phyloP scores from a whole-genome alignment of 1,140 invertebrate species.

The Drosophila pallidifrons region DNA sequence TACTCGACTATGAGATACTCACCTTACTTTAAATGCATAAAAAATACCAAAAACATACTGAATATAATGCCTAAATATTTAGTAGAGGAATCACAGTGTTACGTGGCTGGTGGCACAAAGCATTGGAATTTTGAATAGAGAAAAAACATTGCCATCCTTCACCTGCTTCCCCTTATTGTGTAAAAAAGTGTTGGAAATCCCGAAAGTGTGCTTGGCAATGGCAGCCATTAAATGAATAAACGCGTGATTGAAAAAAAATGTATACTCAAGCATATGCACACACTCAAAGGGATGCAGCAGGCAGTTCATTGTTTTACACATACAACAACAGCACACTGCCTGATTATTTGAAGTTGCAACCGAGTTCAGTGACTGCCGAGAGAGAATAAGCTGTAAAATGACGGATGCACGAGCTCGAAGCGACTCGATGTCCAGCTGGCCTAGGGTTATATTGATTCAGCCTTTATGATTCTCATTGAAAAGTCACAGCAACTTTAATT shows the following conservation, averaged over 20 bases:
- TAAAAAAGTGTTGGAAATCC: constrained; percentile 74
- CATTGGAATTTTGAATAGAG: too few relatives aligned
- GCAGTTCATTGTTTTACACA: constrained; percentile 31
- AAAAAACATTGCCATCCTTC: not conserved
- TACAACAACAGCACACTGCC: not conserved
- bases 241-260: constrained; percentile 78
- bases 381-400: too few relatives aligned
- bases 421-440: too few relatives aligned
- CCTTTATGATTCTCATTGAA: too few relatives aligned
- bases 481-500: too few relatives aligned
- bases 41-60: too few relatives aligned
- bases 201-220: constrained; percentile 70
- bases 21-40: too few relatives aligned
- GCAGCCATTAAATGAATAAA: constrained; percentile 65
- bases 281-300: constrained; percentile 2
- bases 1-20: too few relatives aligned
- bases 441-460: too few relatives aligned
- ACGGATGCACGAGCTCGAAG: too few relatives aligned
- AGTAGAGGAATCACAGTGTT: too few relatives aligned
- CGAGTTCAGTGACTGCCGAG: constrained; percentile 69
- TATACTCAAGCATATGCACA: constrained; percentile 26
- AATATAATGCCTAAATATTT: too few relatives aligned
- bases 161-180: not conserved
- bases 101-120: not conserved
- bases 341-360: not conserved